These are phyloP conservation scores for Celastrina argiolus DNA, from an alignment of 2,888 invertebrate genomes.

Conservation along the genomic window DNA sequence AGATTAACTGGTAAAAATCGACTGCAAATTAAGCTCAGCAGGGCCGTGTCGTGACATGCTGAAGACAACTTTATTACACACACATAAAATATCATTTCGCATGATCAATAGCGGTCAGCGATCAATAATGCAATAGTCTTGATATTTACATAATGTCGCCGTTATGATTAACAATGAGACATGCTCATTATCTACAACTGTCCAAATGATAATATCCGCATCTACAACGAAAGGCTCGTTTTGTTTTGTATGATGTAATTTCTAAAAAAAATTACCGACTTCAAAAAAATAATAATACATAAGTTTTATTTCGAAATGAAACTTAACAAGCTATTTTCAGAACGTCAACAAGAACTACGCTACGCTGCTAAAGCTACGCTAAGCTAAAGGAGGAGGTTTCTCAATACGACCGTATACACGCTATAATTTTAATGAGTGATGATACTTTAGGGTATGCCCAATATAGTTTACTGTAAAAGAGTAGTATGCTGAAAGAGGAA, in stretches of 20 bases:
- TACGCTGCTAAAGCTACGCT: no score
- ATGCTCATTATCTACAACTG: background rate
- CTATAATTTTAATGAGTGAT: no score
- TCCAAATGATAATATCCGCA: background rate
- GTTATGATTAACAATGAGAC: background rate
- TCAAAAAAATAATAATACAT: no score
- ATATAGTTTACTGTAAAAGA: no score
- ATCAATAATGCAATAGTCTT: conserved; percentile 6
- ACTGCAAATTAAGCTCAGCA: conserved; percentile 15
- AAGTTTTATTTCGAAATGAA: no score
- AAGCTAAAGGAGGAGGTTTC: no score
- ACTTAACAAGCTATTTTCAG: no score
- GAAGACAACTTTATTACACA: background rate
- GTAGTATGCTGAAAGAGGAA: no score
- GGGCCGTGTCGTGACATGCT: background rate
- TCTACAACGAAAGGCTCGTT: background rate
- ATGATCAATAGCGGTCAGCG: background rate
- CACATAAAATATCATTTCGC: background rate
- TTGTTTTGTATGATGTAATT: background rate
- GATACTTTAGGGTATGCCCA: no score
- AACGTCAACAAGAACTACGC: no score
- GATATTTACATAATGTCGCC: conserved; percentile 3
- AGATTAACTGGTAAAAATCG: conserved; percentile 17
- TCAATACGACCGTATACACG: no score
- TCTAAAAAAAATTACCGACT: no score